These are phyloP conservation scores for Calliphora vicina DNA, from an alignment of 1,140 invertebrate species.

Conservation along the genomic window DNA sequence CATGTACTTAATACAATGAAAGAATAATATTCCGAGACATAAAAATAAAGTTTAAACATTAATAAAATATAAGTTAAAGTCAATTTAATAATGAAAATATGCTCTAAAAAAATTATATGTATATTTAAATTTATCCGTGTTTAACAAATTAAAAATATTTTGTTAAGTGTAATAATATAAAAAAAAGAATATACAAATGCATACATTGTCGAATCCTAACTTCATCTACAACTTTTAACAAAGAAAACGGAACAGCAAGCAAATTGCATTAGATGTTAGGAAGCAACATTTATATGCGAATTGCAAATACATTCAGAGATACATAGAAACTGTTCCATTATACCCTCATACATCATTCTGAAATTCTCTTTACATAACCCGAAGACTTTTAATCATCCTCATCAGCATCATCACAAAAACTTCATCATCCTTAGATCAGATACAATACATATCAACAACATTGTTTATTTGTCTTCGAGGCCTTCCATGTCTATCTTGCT, in stretches of 20 bases:
- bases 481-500: background rate
- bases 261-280: background rate
- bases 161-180: background rate
- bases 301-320: background rate
- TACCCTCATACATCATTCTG: background rate
- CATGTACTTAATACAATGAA: too few species aligned
- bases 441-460: slow-evolving; percentile 15
- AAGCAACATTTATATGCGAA: background rate
- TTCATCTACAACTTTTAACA: background rate
- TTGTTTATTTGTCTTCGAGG: background rate
- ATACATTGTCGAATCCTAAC: background rate
- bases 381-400: slow-evolving; percentile 27
- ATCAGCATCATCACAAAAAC: background rate
- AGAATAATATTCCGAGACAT: too few species aligned
- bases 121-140: too few species aligned
- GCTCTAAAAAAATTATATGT: too few species aligned
- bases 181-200: background rate
- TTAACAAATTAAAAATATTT: too few species aligned
- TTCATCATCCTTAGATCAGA: slow-evolving; percentile 15
- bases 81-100: too few species aligned
- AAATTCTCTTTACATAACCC: slow-evolving; percentile 27
- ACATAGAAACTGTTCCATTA: background rate
- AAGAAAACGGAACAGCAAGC: background rate
- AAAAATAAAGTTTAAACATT: too few species aligned
- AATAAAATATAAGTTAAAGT: too few species aligned